These are phyloP conservation scores for Ciconia stormi DNA, from an alignment of 2,113 vertebrate genomes.

Conservation along the genomic window DNA sequence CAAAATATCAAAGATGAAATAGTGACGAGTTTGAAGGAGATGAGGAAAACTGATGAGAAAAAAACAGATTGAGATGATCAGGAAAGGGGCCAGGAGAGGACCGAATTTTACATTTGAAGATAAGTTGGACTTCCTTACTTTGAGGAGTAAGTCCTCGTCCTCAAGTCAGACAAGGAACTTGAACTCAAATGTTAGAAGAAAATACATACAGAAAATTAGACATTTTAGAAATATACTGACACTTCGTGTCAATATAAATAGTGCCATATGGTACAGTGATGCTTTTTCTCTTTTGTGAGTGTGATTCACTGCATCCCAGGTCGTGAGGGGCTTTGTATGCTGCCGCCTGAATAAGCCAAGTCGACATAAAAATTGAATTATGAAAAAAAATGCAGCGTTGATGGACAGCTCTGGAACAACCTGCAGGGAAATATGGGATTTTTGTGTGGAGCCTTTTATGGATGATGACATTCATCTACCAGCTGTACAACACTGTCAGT, in stretches of 20 bases:
- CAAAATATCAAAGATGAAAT: not conserved
- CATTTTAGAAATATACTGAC: not conserved
- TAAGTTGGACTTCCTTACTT: not conserved
- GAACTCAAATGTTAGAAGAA: not conserved
- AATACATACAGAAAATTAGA: not conserved
- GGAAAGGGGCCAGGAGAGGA: not conserved
- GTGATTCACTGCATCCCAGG: not conserved
- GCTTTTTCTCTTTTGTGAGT: not conserved
- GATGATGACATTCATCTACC: not conserved
- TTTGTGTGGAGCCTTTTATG: not conserved
- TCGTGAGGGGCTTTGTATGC: not conserved
- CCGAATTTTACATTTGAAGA: not conserved
- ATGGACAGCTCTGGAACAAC: not conserved
- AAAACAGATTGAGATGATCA: not conserved
- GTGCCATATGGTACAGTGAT: not conserved
- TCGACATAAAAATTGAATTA: not conserved
- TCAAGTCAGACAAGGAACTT: not conserved
- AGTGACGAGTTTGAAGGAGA: not conserved
- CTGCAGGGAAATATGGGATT: accelerated
- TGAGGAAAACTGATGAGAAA: not conserved
- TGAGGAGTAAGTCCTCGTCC: not conserved
- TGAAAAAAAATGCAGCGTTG: not conserved
- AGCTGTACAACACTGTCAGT: not conserved
- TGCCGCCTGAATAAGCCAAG: not conserved
- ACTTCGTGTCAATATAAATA: not conserved